A percentile compares a stretch with the other conserved stretches of the same genome.
phyloP scores from a whole-genome alignment of 2,113 vertebrate species.

The Andinoacara biseriatus region DNA sequence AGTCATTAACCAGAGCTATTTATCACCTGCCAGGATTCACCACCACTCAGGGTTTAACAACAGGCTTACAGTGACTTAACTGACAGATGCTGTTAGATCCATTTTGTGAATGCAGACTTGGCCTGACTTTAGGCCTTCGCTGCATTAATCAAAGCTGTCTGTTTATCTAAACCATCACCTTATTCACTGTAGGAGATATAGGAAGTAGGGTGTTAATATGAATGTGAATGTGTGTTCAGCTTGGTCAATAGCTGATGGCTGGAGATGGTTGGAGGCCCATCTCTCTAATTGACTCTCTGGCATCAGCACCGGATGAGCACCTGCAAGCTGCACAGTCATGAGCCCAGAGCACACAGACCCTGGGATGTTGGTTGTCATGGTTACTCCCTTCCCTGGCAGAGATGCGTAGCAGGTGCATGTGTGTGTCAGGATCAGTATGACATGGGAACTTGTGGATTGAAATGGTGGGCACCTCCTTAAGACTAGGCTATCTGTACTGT shows the following conservation, averaged over 20 bases:
- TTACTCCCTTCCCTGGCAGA: slow-evolving; percentile 76
- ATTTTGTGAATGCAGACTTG: slow-evolving; percentile 23
- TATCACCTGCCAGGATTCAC: slow-evolving; percentile 48
- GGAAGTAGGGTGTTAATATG: slow-evolving; percentile 57
- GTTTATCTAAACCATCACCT: slow-evolving; percentile 47
- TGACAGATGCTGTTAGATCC: slow-evolving; percentile 50
- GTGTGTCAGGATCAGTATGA: slow-evolving; percentile 75
- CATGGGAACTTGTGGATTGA: slow-evolving; percentile 77
- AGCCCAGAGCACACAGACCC: slow-evolving; percentile 72
- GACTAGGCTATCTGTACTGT: slow-evolving; percentile 77
- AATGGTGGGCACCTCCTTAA: slow-evolving; percentile 73
- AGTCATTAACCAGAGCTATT: slow-evolving; percentile 48
- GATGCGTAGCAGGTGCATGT: slow-evolving; percentile 78
- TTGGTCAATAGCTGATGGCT: slow-evolving; percentile 74
- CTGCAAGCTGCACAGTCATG: slow-evolving; percentile 80
- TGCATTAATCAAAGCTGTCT: slow-evolving; percentile 40
- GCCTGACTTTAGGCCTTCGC: slow-evolving; percentile 21
- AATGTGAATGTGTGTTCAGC: slow-evolving; percentile 73
- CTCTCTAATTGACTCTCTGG: slow-evolving; percentile 80
- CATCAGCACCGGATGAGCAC: slow-evolving; percentile 78
- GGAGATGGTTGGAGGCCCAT: slow-evolving; percentile 69
- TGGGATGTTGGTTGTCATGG: slow-evolving; percentile 79
- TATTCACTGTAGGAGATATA: slow-evolving; percentile 55
- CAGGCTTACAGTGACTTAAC: slow-evolving; percentile 43
- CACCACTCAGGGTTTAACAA: slow-evolving; percentile 40